These are phyloP conservation scores for Agriotes lineatus DNA, from an alignment of 2,888 invertebrate species.

Conservation along the genomic window DNA sequence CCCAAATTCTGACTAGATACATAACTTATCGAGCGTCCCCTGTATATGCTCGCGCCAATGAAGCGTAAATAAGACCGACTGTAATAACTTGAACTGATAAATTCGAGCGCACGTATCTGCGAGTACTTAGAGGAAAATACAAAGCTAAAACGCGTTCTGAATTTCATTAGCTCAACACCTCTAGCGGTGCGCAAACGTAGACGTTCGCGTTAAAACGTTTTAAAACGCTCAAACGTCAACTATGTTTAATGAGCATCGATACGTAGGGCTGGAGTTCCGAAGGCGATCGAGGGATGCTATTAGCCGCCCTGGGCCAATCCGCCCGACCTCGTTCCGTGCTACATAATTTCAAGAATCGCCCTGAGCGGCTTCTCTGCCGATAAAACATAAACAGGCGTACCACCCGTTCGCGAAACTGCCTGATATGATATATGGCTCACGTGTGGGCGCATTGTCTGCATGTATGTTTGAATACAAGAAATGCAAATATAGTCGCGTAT, in stretches of 20 bases:
- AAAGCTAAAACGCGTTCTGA: conserved; percentile 31
- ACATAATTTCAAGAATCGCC: conserved; percentile 59
- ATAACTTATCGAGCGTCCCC: not conserved
- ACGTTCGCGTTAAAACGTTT: conserved; percentile 11
- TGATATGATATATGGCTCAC: conserved; percentile 53
- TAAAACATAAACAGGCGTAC: conserved; percentile 58
- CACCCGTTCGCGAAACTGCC: conserved; percentile 53
- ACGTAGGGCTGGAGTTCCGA: conserved; percentile 50
- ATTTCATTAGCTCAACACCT: conserved; percentile 32
- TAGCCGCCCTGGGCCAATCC: conserved; percentile 55
- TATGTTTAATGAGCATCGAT: conserved; percentile 38
- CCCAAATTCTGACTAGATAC: too few relatives aligned
- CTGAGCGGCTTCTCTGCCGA: conserved; percentile 54
- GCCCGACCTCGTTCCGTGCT: conserved; percentile 58
- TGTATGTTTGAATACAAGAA: conserved; percentile 37
- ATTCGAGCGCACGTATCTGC: conserved; percentile 27
- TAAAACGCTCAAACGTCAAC: conserved; percentile 16
- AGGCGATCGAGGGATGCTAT: conserved; percentile 54
- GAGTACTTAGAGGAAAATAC: conserved; percentile 25
- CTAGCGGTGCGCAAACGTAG: conserved; percentile 1
- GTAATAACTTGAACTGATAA: conserved; percentile 31
- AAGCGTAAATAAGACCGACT: conserved; percentile 24
- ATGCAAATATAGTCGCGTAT: conserved; percentile 36
- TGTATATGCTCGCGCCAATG: conserved; percentile 21
- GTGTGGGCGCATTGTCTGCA: conserved; percentile 51